Evolutionary conservation across 2,113 vertebrate genomes (phyloP).

Genomic region (Nanorana parkeri): DNA sequence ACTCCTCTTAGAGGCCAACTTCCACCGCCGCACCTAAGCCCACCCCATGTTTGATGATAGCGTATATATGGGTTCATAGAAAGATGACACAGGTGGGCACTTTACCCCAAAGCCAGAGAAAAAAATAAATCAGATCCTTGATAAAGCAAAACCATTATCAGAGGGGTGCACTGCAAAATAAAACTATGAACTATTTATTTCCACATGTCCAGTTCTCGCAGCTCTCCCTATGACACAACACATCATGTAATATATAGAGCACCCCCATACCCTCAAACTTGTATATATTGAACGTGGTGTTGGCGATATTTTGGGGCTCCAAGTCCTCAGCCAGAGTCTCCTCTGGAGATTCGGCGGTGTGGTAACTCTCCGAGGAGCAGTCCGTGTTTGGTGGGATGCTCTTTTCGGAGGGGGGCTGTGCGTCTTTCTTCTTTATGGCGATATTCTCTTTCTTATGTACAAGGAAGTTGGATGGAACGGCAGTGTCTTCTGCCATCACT

Average conservation of each 20-base stretch:
- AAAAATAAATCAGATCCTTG: too few relatives aligned
- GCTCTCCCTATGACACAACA: too few relatives aligned
- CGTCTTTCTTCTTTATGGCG: constrained; percentile 51
- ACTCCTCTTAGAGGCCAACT: background rate
- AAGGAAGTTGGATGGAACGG: constrained; percentile 71
- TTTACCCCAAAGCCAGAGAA: too few relatives aligned
- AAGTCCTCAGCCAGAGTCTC: constrained; percentile 37
- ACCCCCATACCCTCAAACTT: constrained; percentile 84
- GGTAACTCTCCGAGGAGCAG: background rate
- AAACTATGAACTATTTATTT: too few relatives aligned
- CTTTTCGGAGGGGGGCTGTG: rapidly evolving
- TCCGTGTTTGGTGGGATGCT: background rate
- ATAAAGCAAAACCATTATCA: too few relatives aligned
- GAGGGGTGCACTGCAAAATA: too few relatives aligned
- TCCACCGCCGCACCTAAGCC: background rate
- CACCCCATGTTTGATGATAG: too few relatives aligned
- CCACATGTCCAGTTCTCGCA: too few relatives aligned
- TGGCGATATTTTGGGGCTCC: constrained; percentile 36
- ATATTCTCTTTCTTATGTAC: constrained; percentile 74
- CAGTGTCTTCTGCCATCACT: constrained; percentile 74
- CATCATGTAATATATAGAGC: too few relatives aligned
- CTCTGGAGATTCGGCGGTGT: constrained; percentile 10
- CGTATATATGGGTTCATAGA: too few relatives aligned
- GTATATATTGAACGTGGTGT: constrained; percentile 64
- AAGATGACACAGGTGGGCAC: too few relatives aligned